phyloP scores from a whole-genome alignment of 2,113 vertebrate species.

The Tauraco erythrolophus region DNA sequence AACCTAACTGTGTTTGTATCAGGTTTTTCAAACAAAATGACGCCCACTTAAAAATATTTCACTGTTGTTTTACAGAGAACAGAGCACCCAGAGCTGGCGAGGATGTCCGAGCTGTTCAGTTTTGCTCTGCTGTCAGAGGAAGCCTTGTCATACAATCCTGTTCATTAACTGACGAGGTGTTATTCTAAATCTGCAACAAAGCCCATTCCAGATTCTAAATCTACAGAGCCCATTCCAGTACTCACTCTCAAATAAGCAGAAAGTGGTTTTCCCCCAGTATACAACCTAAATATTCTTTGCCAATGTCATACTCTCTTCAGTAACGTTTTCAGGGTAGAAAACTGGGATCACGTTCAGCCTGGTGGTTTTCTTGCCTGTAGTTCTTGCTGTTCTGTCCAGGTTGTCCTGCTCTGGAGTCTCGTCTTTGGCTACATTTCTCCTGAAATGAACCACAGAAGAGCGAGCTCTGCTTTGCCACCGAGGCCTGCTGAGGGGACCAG shows the following conservation, averaged over 20 bases:
- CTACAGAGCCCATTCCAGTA: neutral
- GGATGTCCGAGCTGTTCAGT: neutral
- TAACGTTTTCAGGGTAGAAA: neutral
- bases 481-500: neutral
- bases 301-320: neutral
- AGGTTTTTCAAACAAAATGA: neutral
- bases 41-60: neutral
- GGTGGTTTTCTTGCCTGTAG: neutral
- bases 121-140: neutral
- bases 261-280: neutral
- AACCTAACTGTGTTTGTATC: neutral
- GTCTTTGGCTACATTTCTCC: neutral
- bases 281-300: neutral
- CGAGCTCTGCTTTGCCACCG: fast-evolving
- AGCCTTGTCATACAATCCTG: neutral
- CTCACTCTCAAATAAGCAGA: neutral
- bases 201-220: too few species aligned
- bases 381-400: neutral
- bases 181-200: neutral
- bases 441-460: neutral
- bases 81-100: neutral
- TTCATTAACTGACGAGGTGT: neutral
- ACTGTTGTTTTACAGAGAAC: neutral
- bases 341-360: neutral
- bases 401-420: neutral